These are phyloP conservation scores for Lasioglossum baleicum DNA, from an alignment of 1,140 invertebrate species.

Conservation along the genomic window DNA sequence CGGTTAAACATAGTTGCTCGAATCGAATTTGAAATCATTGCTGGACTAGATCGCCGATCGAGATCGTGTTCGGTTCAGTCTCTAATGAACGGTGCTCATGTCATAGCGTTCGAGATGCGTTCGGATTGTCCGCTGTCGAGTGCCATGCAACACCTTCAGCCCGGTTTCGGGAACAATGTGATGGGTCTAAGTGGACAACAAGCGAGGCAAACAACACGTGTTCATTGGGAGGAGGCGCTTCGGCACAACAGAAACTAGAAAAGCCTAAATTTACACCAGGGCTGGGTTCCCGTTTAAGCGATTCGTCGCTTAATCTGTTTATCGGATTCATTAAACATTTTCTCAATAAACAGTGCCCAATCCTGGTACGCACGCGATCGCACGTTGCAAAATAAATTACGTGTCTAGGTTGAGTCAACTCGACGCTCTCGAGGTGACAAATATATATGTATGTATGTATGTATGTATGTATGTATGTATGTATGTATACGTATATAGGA, in stretches of 20 bases:
- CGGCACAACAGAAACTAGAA: conserved; percentile 27
- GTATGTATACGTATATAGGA: background rate
- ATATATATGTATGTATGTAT: no score
- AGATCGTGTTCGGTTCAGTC: background rate
- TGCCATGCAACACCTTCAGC: conserved; percentile 63
- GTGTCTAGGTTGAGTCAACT: background rate
- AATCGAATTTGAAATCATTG: background rate
- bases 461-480: no score
- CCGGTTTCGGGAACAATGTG: conserved; percentile 20
- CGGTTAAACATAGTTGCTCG: background rate
- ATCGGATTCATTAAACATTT: no score
- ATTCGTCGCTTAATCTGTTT: no score
- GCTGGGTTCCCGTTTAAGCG: no score
- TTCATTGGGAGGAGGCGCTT: conserved; percentile 30
- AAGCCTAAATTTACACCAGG: conserved; percentile 18
- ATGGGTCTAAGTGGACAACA: conserved; percentile 54
- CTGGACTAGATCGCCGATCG: background rate
- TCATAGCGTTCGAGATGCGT: conserved; percentile 55
- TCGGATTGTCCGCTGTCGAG: conserved; percentile 21
- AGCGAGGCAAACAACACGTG: conserved; percentile 43
- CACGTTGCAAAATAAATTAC: conserved; percentile 14
- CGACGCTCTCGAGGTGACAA: background rate
- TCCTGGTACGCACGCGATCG: no score
- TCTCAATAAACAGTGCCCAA: no score
- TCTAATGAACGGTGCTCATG: conserved; percentile 35